Evolutionary conservation across 1,140 invertebrate genomes (phyloP).

Genomic region (Bombyx mori): ASM3026992v2 NC_085114.1:10789001-10789500

Average conservation of each 20-base stretch:
- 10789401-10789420: no score
- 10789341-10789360: no score
- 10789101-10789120: background rate
- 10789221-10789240: constrained; percentile 26
- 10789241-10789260: constrained; percentile 18
- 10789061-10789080: no score
- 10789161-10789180: background rate
- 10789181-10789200: background rate
- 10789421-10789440: no score
- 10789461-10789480: no score
- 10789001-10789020: constrained; percentile 1
- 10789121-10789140: background rate
- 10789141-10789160: background rate
- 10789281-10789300: constrained; percentile 11
- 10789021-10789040: background rate
- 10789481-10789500: no score
- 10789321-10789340: no score
- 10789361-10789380: no score
- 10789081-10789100: background rate
- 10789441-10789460: no score
- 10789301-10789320: no score
- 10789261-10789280: constrained; percentile 17
- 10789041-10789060: no score
- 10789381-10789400: no score
- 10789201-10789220: constrained; percentile 20